Percentiles rank a stretch among this genome's conserved stretches.
phyloP scores from a whole-genome alignment of 2,113 vertebrate species.

The Cyphomyrus discorhynchus region DNA sequence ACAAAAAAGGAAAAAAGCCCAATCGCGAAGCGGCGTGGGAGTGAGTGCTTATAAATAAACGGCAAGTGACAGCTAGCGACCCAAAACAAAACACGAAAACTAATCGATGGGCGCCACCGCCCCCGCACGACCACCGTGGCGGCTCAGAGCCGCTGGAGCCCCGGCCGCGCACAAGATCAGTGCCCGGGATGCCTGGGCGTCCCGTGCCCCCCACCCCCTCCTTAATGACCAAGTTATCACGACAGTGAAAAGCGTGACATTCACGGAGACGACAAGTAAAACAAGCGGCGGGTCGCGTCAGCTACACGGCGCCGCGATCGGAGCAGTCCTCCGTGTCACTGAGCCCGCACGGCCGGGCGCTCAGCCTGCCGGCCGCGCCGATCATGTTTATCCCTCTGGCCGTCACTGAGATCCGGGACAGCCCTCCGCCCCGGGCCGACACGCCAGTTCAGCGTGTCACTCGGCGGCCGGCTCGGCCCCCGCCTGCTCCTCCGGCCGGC shows the following conservation, averaged over 20 bases:
- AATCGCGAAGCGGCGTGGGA: neutral
- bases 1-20: neutral
- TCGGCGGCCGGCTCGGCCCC: constrained; percentile 46
- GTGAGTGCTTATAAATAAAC: neutral
- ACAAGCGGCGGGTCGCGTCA: constrained; percentile 12
- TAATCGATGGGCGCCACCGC: neutral
- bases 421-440: constrained; percentile 26
- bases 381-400: constrained; percentile 26
- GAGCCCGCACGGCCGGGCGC: constrained; percentile 51
- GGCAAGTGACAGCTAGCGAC: neutral
- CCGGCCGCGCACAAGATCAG: neutral
- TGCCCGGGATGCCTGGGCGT: neutral
- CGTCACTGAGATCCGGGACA: constrained; percentile 37
- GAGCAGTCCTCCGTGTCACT: constrained; percentile 25
- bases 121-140: constrained; percentile 7
- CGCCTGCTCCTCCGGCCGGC: neutral
- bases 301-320: constrained; percentile 14
- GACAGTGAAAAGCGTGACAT: neutral
- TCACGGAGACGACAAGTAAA: constrained; percentile 9
- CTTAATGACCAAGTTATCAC: neutral
- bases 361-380: constrained; percentile 40
- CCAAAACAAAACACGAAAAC: neutral
- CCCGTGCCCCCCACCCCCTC: neutral
- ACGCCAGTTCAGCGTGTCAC: constrained; percentile 42
- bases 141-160: neutral